Base-by-base conservation (phyloP, 2,797 vertebrate species). In the Harpagifer antarcticus region DNA sequence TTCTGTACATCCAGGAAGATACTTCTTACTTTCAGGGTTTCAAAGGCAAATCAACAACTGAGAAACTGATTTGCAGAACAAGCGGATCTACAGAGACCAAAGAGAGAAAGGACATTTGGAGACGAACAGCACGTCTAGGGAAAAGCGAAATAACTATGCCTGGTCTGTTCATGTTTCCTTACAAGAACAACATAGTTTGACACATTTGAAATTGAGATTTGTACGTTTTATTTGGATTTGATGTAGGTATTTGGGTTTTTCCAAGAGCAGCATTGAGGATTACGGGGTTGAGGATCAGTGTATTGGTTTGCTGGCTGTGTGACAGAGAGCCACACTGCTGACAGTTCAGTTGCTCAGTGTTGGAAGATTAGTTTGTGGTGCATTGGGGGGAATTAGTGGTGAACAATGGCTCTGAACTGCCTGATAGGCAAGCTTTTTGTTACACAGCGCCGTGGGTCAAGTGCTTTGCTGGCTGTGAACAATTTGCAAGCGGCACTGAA, bases 341-440 rank as follows among this genome's bases (percentile, higher is more conserved):
- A 93, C 92, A 5, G 80, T 71, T 90, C 89, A 91, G 68, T 83
- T 92, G 82, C 81, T 88, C 59, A 33, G 81, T 70, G 62, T 16
- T 69, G 79, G 84, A 82, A 87, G 86, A 80, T 85, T 83, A 74
- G 74, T 85, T 82, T 72, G 84, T 63, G 66, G 54, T 73, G 82
- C 54, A 49, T 15, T 9, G 61, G 79, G 76, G 78, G 88, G 92
- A 88, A 80, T 92, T 89, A 92, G 88, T 55, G 54, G 57, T 15
- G 75, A 83, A 94, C 93, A 95, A 94, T 82, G 65, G 83, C 57
- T 57, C 47, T 49, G 82, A 87, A 84, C 72, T 86, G 90, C 87
- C 64, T 68, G 67, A 81, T 81, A 81, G 84, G 87, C 92, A 91
- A 69, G 76, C 71, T 84, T 55, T 85, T 93, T 93, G 91, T 90